These are phyloP conservation scores for Macrotus californicus DNA, from an alignment of 2,113 vertebrate genomes.

Conservation along the genomic window DNA sequence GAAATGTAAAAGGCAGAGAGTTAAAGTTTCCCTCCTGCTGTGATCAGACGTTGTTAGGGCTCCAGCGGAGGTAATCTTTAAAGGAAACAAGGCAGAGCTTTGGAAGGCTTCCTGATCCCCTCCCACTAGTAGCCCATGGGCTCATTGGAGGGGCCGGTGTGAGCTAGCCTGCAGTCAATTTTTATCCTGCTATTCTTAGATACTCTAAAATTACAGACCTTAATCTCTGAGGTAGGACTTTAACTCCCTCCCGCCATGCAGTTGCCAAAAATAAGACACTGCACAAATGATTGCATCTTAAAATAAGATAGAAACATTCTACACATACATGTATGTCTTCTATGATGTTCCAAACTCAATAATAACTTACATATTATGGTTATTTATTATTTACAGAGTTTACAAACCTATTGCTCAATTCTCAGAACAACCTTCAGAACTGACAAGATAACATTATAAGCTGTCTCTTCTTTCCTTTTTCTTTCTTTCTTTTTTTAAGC, in stretches of 20 bases:
- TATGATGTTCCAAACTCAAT: background rate
- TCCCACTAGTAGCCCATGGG: conserved; percentile 32
- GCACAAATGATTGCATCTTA: background rate
- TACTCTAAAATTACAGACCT: conserved; percentile 62
- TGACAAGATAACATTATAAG: background rate
- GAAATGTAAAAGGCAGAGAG: background rate
- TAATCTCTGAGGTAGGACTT: conserved; percentile 57
- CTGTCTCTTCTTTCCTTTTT: background rate
- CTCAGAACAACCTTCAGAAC: background rate
- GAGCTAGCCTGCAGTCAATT: conserved; percentile 44
- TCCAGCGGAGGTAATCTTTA: conserved; percentile 59
- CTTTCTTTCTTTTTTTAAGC: background rate
- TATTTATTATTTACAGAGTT: background rate
- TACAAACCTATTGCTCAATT: background rate
- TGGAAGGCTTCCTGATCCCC: conserved; percentile 49
- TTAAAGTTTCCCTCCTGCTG: conserved; percentile 48
- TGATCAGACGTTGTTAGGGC: conserved; percentile 47
- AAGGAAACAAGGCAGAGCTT: conserved; percentile 59
- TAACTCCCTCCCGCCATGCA: conserved; percentile 52
- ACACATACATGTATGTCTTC: background rate
- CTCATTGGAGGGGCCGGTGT: conserved; percentile 48
- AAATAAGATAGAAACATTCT: background rate
- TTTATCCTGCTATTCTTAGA: conserved; percentile 68
- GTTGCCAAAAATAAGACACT: conserved; percentile 32
- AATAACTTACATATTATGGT: background rate